Evolutionary conservation across 2,797 vertebrate genomes (phyloP).

Genomic region (Sitta carolinensis): DNA sequence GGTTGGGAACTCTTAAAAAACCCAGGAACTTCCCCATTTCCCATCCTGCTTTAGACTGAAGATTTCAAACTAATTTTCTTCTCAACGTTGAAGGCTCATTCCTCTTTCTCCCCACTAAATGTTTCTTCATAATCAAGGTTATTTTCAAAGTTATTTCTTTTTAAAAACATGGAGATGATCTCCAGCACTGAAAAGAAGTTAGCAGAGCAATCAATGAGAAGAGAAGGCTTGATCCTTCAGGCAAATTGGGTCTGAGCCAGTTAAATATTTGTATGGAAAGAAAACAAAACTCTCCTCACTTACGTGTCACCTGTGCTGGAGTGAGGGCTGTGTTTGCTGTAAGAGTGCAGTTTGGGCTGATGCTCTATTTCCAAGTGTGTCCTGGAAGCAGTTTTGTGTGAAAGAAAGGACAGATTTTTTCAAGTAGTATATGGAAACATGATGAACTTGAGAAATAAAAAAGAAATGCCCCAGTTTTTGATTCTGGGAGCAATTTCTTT

Average conservation of each 20-base stretch:
- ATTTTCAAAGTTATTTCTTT: neutral
- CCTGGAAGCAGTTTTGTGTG: neutral
- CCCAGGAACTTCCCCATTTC: neutral
- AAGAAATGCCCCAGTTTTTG: neutral
- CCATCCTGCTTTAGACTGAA: neutral
- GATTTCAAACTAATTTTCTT: neutral
- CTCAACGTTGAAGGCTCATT: neutral
- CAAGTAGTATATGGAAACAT: neutral
- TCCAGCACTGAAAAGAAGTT: neutral
- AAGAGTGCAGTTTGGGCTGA: neutral
- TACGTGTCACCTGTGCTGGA: neutral
- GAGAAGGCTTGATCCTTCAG: neutral
- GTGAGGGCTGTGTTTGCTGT: neutral
- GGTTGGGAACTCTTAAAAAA: neutral
- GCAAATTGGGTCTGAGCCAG: neutral
- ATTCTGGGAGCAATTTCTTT: neutral
- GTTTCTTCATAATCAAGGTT: conserved; percentile 1
- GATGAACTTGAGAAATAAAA: neutral
- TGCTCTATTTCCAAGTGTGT: neutral
- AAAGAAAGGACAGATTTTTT: neutral
- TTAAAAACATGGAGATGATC: neutral
- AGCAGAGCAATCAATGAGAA: neutral
- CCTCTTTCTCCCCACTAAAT: neutral
- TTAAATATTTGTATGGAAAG: neutral
- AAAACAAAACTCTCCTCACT: neutral